These are phyloP conservation scores for Enteromius paludinosus DNA, from an alignment of 2,797 vertebrate genomes.

Conservation along the genomic window DNA sequence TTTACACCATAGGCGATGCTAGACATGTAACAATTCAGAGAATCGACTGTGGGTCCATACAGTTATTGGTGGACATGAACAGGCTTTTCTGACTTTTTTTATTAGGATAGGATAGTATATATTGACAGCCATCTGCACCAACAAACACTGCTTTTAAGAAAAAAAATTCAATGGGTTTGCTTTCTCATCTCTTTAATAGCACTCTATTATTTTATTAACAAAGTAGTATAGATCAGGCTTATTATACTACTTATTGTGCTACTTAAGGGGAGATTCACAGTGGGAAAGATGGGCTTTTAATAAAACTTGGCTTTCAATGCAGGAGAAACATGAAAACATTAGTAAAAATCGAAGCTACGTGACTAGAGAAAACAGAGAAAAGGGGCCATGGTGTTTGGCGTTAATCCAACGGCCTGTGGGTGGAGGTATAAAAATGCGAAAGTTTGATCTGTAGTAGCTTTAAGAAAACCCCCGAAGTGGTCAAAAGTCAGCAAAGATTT, in stretches of 20 bases:
- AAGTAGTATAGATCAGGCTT: neutral
- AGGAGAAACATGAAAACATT: neutral
- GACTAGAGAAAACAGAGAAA: neutral
- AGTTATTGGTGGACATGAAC: neutral
- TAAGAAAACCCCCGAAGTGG: neutral
- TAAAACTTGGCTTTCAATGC: neutral
- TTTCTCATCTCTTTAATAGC: neutral
- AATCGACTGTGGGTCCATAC: neutral
- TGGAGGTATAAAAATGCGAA: neutral
- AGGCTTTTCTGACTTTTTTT: neutral
- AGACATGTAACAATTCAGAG: neutral
- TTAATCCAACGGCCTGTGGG: neutral
- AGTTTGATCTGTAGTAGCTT: neutral
- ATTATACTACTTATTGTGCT: neutral
- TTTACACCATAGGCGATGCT: slow-evolving; percentile 11
- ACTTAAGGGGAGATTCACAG: neutral
- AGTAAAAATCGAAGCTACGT: neutral
- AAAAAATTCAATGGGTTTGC: neutral
- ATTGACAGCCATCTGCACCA: neutral
- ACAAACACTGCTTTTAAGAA: neutral
- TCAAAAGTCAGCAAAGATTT: neutral
- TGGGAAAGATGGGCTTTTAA: slow-evolving; percentile 1
- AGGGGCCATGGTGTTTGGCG: neutral
- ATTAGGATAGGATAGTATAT: too few relatives aligned
- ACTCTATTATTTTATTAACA: neutral